Conservation (phyloP, 2,888 invertebrate genomes). For the Ichneumon xanthorius region DNA sequence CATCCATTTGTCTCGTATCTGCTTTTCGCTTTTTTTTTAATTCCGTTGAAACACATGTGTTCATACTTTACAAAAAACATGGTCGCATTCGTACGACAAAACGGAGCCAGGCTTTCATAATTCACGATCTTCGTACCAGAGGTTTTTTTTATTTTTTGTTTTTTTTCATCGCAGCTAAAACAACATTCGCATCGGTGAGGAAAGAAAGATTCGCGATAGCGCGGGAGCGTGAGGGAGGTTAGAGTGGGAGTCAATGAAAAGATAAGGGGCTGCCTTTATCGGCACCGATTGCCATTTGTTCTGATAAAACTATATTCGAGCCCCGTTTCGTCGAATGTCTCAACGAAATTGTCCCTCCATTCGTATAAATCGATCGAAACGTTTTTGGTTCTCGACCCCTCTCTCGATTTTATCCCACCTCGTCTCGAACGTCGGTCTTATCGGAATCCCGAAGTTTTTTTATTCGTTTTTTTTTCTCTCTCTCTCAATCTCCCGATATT, state of each 20-base stretch:
- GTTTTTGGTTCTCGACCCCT: slow-evolving; percentile 45
- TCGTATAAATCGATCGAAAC: slow-evolving; percentile 61
- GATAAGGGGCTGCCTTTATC: slow-evolving; percentile 64
- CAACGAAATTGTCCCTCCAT: slow-evolving; percentile 64
- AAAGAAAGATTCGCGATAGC: slow-evolving; percentile 12
- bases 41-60: too few species aligned
- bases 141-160: too few species aligned
- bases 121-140: slow-evolving; percentile 23
- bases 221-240: slow-evolving; percentile 26
- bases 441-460: slow-evolving; percentile 48
- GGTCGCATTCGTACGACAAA: slow-evolving; percentile 4
- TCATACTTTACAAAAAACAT: not conserved
- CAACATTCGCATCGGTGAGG: not conserved
- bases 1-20: too few species aligned
- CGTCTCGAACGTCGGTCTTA: slow-evolving; percentile 34
- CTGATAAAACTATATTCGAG: slow-evolving; percentile 64
- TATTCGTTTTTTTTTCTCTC: slow-evolving; percentile 3
- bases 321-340: slow-evolving; percentile 51
- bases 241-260: slow-evolving; percentile 63
- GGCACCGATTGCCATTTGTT: slow-evolving; percentile 69
- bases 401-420: slow-evolving; percentile 13
- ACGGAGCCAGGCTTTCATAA: slow-evolving; percentile 1
- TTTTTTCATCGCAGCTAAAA: not conserved
- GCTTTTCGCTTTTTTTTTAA: too few species aligned
- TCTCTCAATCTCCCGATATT: slow-evolving; percentile 48